Conservation (phyloP, 1,140 invertebrate genomes). For the Drosophila guanche region DNA sequence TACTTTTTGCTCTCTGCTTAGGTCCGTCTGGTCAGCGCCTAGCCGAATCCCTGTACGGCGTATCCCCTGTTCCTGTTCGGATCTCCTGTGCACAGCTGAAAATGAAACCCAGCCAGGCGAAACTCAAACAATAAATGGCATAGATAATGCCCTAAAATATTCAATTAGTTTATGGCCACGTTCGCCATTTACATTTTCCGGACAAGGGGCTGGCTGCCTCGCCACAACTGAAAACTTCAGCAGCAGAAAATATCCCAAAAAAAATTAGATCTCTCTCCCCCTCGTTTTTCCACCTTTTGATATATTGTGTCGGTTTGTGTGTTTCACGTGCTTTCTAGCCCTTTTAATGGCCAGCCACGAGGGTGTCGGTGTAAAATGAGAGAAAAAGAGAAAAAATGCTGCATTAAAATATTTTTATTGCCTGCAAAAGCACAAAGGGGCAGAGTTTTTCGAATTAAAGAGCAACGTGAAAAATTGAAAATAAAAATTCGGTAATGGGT, state of each 20-base stretch:
- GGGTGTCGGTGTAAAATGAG: slow-evolving; percentile 11
- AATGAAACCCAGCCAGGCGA: slow-evolving; percentile 74
- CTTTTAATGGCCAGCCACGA: slow-evolving; percentile 61
- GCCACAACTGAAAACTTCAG: slow-evolving; percentile 38
- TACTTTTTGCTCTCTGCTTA: slow-evolving; percentile 1
- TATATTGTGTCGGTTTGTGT: slow-evolving; percentile 37
- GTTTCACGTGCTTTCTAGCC: slow-evolving; percentile 48
- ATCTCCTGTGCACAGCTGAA: slow-evolving; percentile 46
- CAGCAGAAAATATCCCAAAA: slow-evolving; percentile 34
- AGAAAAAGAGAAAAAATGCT: slow-evolving; percentile 44
- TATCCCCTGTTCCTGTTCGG: background rate
- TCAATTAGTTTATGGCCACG: slow-evolving; percentile 80
- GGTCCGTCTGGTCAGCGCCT: no score
- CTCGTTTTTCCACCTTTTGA: slow-evolving; percentile 50
- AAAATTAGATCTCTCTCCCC: slow-evolving; percentile 55
- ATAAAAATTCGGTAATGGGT: slow-evolving; percentile 70
- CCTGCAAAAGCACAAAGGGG: slow-evolving; percentile 36
- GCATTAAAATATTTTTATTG: slow-evolving; percentile 82
- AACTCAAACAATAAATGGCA: slow-evolving; percentile 80
- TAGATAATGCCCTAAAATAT: slow-evolving; percentile 79
- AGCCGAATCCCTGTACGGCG: background rate
- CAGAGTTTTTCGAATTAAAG: slow-evolving; percentile 52
- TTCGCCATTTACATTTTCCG: slow-evolving; percentile 39
- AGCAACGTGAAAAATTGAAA: slow-evolving; percentile 65
- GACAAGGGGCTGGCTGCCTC: slow-evolving; percentile 5